These are phyloP conservation scores for Apocrypta bakeri DNA, from an alignment of 1,140 invertebrate genomes.

Conservation along the genomic window DNA sequence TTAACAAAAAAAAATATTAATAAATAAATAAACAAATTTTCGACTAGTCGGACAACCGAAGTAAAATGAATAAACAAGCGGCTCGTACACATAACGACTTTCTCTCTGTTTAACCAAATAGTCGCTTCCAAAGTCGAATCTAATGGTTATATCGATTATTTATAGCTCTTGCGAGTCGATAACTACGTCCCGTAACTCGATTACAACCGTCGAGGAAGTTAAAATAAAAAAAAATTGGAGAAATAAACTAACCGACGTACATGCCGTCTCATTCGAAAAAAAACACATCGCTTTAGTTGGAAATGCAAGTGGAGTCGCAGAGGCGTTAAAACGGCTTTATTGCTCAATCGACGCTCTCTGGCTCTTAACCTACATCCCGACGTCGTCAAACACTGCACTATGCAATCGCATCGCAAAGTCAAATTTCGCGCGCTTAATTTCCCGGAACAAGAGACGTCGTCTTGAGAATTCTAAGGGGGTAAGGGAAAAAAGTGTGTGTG, in stretches of 20 bases:
- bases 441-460: neutral
- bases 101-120: neutral
- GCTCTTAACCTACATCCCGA: neutral
- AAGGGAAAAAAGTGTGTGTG: too few relatives aligned
- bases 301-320: neutral
- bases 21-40: too few relatives aligned
- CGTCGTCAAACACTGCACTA: too few relatives aligned
- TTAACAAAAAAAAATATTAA: too few relatives aligned
- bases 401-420: neutral
- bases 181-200: neutral
- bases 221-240: neutral
- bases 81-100: conserved; percentile 26
- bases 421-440: neutral
- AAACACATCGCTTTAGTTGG: neutral
- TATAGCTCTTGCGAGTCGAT: neutral
- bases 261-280: neutral
- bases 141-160: conserved; percentile 5
- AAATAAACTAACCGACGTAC: too few relatives aligned
- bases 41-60: too few relatives aligned
- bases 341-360: neutral
- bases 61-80: conserved; percentile 30
- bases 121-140: neutral
- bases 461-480: too few relatives aligned
- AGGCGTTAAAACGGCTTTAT: neutral
- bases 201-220: too few relatives aligned